phyloP scores from a whole-genome alignment of 2,113 vertebrate species.

The Toxostoma redivivum region DNA sequence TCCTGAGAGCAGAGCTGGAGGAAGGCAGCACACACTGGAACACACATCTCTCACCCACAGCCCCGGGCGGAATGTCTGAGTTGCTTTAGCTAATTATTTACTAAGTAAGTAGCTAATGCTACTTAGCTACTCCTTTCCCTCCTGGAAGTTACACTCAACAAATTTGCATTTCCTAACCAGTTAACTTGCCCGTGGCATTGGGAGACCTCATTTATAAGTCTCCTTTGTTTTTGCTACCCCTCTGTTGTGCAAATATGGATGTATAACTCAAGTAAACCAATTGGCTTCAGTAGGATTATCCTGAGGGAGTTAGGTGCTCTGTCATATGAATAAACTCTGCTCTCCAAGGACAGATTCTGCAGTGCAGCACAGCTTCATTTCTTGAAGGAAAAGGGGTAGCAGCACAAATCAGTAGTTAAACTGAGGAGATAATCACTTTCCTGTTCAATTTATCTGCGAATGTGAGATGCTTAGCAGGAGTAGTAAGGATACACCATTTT shows the following conservation, averaged over 20 bases:
- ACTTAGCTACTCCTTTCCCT: not conserved
- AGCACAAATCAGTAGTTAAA: not conserved
- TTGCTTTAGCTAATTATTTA: not conserved
- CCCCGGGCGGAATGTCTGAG: not conserved
- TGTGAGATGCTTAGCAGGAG: not conserved
- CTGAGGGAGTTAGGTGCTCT: not conserved
- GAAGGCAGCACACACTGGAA: rapidly evolving
- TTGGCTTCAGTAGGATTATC: not conserved
- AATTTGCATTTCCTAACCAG: not conserved
- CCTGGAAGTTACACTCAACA: not conserved
- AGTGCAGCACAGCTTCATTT: not conserved
- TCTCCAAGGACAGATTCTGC: not conserved
- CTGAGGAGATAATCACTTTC: not conserved
- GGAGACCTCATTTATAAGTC: not conserved
- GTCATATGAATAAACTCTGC: not conserved
- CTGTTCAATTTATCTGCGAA: not conserved
- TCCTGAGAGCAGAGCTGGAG: not conserved
- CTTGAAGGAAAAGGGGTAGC: not conserved
- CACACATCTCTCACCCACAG: not conserved
- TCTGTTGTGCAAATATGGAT: not conserved
- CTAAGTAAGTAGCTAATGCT: not conserved
- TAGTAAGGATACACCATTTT: not conserved
- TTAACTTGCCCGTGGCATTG: not conserved
- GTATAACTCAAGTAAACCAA: not conserved
- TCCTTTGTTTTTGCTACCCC: not conserved